Conservation (phyloP, 2,888 invertebrate genomes). For the Thymelicus sylvestris region DNA sequence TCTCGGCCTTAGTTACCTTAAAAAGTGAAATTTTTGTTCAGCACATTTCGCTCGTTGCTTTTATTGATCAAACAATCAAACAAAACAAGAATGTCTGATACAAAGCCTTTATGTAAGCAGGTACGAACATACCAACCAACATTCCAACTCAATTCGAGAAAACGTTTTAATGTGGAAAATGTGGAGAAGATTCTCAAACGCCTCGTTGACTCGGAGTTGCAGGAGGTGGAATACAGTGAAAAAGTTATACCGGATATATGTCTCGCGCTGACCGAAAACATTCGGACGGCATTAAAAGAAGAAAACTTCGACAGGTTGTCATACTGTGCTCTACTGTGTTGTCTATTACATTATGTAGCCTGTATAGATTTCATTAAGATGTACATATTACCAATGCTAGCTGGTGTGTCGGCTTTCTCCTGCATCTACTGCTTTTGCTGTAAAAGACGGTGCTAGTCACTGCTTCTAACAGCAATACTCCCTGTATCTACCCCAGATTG, state of each 20-base stretch:
- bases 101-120: constrained; percentile 62
- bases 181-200: constrained; percentile 85
- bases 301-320: constrained; percentile 87
- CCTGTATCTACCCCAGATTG: background rate
- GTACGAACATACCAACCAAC: constrained; percentile 85
- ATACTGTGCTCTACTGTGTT: background rate
- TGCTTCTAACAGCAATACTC: background rate
- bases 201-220: constrained; percentile 85
- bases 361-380: constrained; percentile 47
- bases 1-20: background rate
- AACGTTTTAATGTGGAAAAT: constrained; percentile 85
- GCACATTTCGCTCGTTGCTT: background rate
- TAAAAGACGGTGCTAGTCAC: constrained; percentile 32
- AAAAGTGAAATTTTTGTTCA: background rate
- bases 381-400: constrained; percentile 60
- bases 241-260: constrained; percentile 83
- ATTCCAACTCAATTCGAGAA: constrained; percentile 86
- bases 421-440: constrained; percentile 46
- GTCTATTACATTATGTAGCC: constrained; percentile 8
- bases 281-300: constrained; percentile 86
- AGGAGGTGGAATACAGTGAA: constrained; percentile 86
- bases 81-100: constrained; percentile 57
- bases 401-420: constrained; percentile 52
- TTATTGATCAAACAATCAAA: constrained; percentile 44
- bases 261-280: constrained; percentile 84